Evolutionary conservation across 2,113 vertebrate genomes (phyloP).

Genomic region (Azemiops feae): DNA sequence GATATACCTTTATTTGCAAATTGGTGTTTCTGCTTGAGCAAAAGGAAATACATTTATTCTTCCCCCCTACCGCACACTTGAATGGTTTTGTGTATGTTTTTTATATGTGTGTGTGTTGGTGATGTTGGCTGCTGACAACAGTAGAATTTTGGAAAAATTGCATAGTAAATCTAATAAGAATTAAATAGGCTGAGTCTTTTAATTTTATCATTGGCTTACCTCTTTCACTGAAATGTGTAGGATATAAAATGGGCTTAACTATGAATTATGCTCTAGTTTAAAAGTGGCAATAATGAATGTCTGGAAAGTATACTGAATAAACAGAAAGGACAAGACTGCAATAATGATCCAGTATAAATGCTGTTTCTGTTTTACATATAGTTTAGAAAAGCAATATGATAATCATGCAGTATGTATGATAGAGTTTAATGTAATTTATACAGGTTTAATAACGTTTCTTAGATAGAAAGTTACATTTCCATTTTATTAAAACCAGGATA

Average conservation of each 20-base stretch:
- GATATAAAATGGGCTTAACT: neutral
- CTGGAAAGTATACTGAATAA: neutral
- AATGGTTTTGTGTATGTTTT: neutral
- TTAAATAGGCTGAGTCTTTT: neutral
- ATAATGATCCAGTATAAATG: neutral
- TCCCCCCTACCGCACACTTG: neutral
- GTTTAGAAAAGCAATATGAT: neutral
- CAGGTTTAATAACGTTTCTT: neutral
- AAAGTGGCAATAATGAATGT: neutral
- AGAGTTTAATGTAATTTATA: neutral
- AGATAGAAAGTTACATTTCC: neutral
- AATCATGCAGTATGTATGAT: neutral
- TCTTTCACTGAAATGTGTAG: neutral
- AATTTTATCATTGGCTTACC: neutral
- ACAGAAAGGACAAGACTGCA: neutral
- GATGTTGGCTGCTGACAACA: neutral
- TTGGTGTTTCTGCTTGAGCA: neutral
- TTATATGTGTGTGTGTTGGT: neutral
- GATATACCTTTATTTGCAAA: neutral
- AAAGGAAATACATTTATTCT: neutral
- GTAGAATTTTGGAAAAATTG: neutral
- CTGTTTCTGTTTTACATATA: neutral
- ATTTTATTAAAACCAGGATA: neutral
- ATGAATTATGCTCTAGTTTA: neutral
- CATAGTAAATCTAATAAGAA: constrained; percentile 1